A percentile compares a stretch with the other conserved stretches of the same genome.
Evolutionary conservation across 2,888 invertebrate species (phyloP).

Genomic region (Thera britannica): DNA sequence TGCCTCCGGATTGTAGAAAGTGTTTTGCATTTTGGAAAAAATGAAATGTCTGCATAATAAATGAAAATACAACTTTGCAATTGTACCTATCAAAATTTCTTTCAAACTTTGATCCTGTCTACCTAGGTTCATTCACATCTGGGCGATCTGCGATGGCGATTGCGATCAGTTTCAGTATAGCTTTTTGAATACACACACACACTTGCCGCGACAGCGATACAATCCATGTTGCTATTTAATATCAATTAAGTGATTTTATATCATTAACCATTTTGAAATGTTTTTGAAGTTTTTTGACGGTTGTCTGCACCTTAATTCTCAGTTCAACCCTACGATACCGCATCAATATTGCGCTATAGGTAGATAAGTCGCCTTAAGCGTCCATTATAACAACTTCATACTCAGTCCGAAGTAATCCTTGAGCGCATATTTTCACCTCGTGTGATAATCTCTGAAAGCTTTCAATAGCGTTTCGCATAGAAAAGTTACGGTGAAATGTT

Average conservation of each 20-base stretch:
- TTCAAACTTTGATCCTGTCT: too few relatives aligned
- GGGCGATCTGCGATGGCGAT: too few relatives aligned
- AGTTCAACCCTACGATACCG: constrained; percentile 1
- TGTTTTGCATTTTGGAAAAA: constrained; percentile 1
- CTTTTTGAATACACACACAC: too few relatives aligned
- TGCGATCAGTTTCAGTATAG: too few relatives aligned
- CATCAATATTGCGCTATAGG: constrained; percentile 9
- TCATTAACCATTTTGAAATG: too few relatives aligned
- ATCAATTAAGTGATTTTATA: too few relatives aligned
- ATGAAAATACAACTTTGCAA: not conserved
- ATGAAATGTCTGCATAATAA: not conserved
- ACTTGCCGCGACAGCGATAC: too few relatives aligned
- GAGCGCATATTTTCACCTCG: constrained; percentile 75
- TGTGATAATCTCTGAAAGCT: constrained; percentile 80
- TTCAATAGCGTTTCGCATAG: constrained; percentile 81
- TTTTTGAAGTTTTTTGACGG: too few relatives aligned
- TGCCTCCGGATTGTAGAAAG: constrained; percentile 13
- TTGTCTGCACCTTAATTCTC: too few relatives aligned
- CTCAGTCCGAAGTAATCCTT: constrained; percentile 73
- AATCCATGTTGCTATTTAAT: too few relatives aligned
- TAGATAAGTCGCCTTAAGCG: constrained; percentile 11
- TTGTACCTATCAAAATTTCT: not conserved
- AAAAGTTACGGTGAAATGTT: constrained; percentile 80
- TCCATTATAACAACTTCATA: constrained; percentile 59
- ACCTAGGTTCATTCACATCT: too few relatives aligned